phyloP scores from a whole-genome alignment of 2,888 invertebrate genomes.

The Pomacea canaliculata region DNA sequence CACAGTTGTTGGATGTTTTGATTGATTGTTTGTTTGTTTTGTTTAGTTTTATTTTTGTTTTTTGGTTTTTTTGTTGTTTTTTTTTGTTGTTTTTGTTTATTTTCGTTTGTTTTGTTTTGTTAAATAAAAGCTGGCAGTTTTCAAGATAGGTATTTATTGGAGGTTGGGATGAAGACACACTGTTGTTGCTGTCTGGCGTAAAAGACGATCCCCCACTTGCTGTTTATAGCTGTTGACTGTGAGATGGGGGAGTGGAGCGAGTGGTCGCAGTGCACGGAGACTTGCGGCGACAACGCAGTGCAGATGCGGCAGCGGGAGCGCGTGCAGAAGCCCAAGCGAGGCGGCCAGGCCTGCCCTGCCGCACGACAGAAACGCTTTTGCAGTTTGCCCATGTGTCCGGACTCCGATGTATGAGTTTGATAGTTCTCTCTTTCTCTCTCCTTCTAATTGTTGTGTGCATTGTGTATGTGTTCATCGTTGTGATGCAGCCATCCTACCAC shows the following conservation, averaged over 20 bases:
- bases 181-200: no score
- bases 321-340: constrained; percentile 49
- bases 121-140: neutral
- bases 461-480: neutral
- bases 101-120: neutral
- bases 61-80: neutral
- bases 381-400: constrained; percentile 60
- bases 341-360: constrained; percentile 57
- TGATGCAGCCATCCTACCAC: no score
- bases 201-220: no score
- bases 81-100: neutral
- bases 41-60: neutral
- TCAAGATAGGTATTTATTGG: neutral
- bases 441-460: neutral
- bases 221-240: constrained; percentile 56
- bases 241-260: constrained; percentile 69
- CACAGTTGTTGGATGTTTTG: neutral
- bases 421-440: neutral
- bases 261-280: constrained; percentile 72
- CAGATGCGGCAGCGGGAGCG: constrained; percentile 55
- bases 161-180: no score
- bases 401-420: constrained; percentile 45
- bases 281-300: constrained; percentile 69
- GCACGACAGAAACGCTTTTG: constrained; percentile 60
- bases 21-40: neutral